phyloP scores from a whole-genome alignment of 2,888 invertebrate species.

The Ennomos erosarius region DNA sequence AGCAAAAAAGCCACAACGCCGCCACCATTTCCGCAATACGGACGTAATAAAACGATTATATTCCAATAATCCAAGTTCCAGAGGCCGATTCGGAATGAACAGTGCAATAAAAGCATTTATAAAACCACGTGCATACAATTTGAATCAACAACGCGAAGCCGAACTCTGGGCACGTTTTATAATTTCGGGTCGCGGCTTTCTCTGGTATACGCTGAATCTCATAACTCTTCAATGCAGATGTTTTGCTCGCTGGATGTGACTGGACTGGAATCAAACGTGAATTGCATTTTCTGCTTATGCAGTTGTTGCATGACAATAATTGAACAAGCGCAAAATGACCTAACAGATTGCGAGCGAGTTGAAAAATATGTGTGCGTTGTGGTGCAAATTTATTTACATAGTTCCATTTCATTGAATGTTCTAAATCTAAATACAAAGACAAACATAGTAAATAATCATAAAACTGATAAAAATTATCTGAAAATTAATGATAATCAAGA shows the following conservation, averaged over 20 bases:
- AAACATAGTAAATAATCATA: no score
- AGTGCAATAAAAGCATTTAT: slow-evolving; percentile 59
- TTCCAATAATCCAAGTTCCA: slow-evolving; percentile 46
- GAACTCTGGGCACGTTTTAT: slow-evolving; percentile 65
- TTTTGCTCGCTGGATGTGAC: slow-evolving; percentile 47
- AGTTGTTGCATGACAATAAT: slow-evolving; percentile 2
- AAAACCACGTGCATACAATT: slow-evolving; percentile 58
- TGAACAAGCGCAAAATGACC: not conserved
- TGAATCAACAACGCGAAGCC: slow-evolving; percentile 58
- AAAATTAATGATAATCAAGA: no score
- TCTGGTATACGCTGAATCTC: slow-evolving; percentile 62
- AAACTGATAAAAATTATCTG: no score
- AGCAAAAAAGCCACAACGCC: slow-evolving; percentile 24
- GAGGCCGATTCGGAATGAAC: slow-evolving; percentile 51
- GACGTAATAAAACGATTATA: slow-evolving; percentile 44
- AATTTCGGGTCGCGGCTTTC: slow-evolving; percentile 64
- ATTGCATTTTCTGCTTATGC: slow-evolving; percentile 22
- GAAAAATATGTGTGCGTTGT: no score
- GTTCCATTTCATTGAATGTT: no score
- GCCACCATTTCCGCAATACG: slow-evolving; percentile 22
- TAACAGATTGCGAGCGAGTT: no score
- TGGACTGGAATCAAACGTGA: slow-evolving; percentile 36
- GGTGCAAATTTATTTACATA: no score
- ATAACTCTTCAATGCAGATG: slow-evolving; percentile 61
- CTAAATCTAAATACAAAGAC: no score